A percentile compares a stretch with the other conserved stretches of the same genome.
phyloP scores from a whole-genome alignment of 2,113 vertebrate species.

The Equus przewalskii region DNA sequence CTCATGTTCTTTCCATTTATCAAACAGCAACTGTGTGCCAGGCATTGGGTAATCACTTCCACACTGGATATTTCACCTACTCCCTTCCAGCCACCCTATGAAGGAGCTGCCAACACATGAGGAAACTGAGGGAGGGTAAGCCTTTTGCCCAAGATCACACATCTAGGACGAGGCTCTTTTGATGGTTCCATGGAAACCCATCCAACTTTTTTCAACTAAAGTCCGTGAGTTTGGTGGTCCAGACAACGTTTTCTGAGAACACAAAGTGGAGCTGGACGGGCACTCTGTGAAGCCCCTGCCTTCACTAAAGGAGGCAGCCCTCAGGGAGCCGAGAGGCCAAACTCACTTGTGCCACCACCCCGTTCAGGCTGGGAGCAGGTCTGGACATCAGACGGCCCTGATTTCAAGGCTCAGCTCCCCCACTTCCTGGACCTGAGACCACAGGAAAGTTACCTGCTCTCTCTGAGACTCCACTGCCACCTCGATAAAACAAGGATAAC shows the following conservation, averaged over 20 bases:
- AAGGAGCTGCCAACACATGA: conserved; percentile 34
- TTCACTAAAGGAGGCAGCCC: neutral
- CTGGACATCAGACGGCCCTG: neutral
- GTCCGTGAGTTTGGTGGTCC: neutral
- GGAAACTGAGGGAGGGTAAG: neutral
- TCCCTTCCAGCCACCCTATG: neutral
- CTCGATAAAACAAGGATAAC: neutral
- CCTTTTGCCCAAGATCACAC: neutral
- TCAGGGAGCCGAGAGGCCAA: neutral
- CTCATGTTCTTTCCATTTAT: neutral
- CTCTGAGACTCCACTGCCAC: neutral
- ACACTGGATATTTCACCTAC: neutral
- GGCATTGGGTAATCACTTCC: conserved; percentile 26
- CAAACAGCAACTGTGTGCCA: conserved; percentile 17
- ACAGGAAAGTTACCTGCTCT: neutral
- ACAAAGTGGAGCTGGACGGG: neutral
- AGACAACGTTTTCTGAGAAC: neutral
- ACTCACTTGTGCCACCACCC: neutral
- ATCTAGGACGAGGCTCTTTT: neutral
- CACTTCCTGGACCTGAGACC: neutral
- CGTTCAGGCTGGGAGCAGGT: neutral
- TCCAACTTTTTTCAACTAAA: neutral
- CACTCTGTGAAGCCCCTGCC: neutral
- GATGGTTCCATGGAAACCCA: neutral
- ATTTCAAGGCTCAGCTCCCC: neutral